Evolutionary conservation across 2,888 invertebrate genomes (phyloP).

Genomic region (Priapulus caudatus): DNA sequence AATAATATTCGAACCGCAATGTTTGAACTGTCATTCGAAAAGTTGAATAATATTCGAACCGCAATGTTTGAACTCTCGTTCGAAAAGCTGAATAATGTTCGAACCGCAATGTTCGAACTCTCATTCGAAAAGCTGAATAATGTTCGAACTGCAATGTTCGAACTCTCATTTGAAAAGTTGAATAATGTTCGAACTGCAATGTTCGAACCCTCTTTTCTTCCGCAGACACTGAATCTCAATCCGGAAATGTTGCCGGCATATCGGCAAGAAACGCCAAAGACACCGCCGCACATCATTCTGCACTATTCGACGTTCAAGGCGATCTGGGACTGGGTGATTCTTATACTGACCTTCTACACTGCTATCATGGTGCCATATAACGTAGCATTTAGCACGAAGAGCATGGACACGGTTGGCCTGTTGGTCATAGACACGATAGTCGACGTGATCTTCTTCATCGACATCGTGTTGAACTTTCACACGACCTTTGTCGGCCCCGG

Average conservation of each 20-base stretch:
- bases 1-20: too few species aligned
- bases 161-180: too few species aligned
- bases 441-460: conserved; percentile 99
- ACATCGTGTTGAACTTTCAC: conserved; percentile 99
- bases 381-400: conserved; percentile 84
- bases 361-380: conserved; percentile 98
- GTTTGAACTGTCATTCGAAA: too few species aligned
- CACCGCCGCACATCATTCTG: conserved; percentile 95
- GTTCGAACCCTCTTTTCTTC: too few species aligned
- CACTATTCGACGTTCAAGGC: conserved; percentile 66
- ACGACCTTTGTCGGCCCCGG: conserved; percentile 92
- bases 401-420: conserved; percentile 85
- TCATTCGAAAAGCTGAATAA: too few species aligned
- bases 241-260: conserved; percentile 97
- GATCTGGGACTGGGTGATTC: conserved; percentile 99
- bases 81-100: too few species aligned
- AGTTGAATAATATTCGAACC: too few species aligned
- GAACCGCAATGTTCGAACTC: too few species aligned
- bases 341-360: conserved; percentile 98
- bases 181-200: too few species aligned
- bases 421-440: conserved; percentile 92
- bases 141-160: too few species aligned
- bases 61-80: too few species aligned
- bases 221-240: conserved; percentile 88
- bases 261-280: conserved; percentile 98